Conservation (phyloP, 2,113 vertebrate genomes). For the Orthochromis indermauri region DNA sequence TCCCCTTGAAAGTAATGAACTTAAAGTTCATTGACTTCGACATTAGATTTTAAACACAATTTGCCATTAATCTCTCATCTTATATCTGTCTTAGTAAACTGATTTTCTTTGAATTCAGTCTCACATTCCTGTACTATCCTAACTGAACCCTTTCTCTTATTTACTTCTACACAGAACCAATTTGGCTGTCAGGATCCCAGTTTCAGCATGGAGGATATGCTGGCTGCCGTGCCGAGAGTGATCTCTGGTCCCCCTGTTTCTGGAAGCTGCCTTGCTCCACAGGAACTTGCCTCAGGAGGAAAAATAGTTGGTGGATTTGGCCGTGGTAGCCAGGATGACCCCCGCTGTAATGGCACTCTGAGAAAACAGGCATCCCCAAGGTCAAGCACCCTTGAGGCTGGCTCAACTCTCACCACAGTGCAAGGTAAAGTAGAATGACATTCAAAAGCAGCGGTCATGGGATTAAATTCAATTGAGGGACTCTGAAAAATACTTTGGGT, state of each 20-base stretch:
- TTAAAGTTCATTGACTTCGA: background rate
- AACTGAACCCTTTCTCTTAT: background rate
- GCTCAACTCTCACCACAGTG: slow-evolving; percentile 18
- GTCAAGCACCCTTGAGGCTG: slow-evolving; percentile 39
- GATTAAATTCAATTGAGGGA: background rate
- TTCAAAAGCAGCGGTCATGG: background rate
- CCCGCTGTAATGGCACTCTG: slow-evolving; percentile 88
- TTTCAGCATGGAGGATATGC: slow-evolving; percentile 76
- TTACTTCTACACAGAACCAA: slow-evolving; percentile 77
- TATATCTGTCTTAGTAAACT: background rate
- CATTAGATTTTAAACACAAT: background rate
- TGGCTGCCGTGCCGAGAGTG: slow-evolving; percentile 70
- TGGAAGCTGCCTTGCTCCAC: slow-evolving; percentile 58
- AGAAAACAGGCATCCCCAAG: slow-evolving; percentile 79
- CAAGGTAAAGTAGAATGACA: slow-evolving; percentile 37
- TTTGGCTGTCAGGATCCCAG: slow-evolving; percentile 85
- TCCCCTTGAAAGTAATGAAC: background rate
- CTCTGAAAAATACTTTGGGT: background rate
- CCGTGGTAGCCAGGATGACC: slow-evolving; percentile 68
- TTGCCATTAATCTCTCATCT: background rate
- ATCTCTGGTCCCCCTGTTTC: slow-evolving; percentile 63
- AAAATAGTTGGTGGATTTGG: slow-evolving; percentile 67
- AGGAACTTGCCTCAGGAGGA: slow-evolving; percentile 68
- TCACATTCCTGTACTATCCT: background rate
- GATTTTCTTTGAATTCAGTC: background rate